Conservation (phyloP, 2,888 invertebrate species). For the Apodemia duryi region DNA sequence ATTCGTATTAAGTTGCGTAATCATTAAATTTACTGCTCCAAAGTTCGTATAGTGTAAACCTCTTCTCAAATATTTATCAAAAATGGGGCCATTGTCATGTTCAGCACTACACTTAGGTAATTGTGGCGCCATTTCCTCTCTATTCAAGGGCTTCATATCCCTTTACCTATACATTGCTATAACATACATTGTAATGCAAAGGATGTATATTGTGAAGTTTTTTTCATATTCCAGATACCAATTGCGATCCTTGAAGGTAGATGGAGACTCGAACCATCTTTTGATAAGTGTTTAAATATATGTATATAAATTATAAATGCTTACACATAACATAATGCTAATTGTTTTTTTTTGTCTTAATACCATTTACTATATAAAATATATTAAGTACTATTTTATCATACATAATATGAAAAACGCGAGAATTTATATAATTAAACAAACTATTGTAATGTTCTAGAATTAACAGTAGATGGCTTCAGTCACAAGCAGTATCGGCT, state of each 20-base stretch:
- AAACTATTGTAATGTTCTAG: too few relatives aligned
- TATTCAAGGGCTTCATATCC: slow-evolving; percentile 48
- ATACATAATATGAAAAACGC: too few relatives aligned
- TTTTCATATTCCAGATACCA: background rate
- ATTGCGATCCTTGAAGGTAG: background rate
- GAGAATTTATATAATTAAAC: too few relatives aligned
- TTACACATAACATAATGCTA: background rate
- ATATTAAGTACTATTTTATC: too few relatives aligned
- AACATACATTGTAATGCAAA: slow-evolving; percentile 5
- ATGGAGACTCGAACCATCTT: background rate
- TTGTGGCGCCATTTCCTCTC: slow-evolving; percentile 66
- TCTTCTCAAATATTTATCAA: slow-evolving; percentile 1
- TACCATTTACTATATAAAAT: background rate
- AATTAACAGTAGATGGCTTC: too few relatives aligned
- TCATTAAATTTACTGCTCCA: background rate
- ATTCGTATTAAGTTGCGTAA: background rate
- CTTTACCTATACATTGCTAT: slow-evolving; percentile 34
- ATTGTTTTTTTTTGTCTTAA: background rate
- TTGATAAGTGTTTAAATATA: background rate
- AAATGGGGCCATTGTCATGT: slow-evolving; percentile 59
- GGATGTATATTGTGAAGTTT: background rate
- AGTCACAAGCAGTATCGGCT: too few relatives aligned
- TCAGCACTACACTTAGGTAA: slow-evolving; percentile 52
- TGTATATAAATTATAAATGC: too few relatives aligned
- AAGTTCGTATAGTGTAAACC: background rate